A percentile compares a stretch with the other conserved stretches of the same genome.
These are phyloP conservation scores for Platyrinchus mystaceus DNA, from an alignment of 2,797 vertebrate species.

Conservation along the genomic window DNA sequence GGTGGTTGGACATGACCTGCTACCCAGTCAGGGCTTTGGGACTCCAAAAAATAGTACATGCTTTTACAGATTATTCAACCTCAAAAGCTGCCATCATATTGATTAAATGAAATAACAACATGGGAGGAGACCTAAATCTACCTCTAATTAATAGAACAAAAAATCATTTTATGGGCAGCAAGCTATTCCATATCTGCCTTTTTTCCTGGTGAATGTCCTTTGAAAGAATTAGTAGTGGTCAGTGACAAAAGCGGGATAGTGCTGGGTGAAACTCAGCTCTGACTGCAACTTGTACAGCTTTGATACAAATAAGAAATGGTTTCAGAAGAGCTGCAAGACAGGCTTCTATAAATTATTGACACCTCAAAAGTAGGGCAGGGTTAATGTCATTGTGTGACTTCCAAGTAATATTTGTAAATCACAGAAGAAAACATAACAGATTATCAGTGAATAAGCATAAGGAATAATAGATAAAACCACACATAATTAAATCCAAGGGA, in stretches of 20 bases:
- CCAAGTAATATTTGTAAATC: neutral
- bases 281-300: neutral
- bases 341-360: neutral
- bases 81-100: neutral
- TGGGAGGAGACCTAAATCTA: neutral
- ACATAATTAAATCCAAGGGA: neutral
- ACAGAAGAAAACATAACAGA: neutral
- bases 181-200: neutral
- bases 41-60: neutral
- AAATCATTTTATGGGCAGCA: neutral
- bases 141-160: neutral
- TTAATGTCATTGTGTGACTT: neutral
- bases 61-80: neutral
- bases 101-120: neutral
- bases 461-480: neutral
- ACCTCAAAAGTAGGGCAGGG: neutral
- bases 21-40: neutral
- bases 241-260: fast-evolving
- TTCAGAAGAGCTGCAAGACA: neutral
- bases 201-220: neutral
- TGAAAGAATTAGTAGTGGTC: neutral
- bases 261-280: neutral
- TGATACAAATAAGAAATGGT: neutral
- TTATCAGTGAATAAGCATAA: neutral
- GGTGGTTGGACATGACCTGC: fast-evolving